Percentiles rank a stretch among this genome's conserved stretches.
Evolutionary conservation across 2,797 vertebrate genomes (phyloP).

Genomic region (Dromococcyx pavoninus): DNA sequence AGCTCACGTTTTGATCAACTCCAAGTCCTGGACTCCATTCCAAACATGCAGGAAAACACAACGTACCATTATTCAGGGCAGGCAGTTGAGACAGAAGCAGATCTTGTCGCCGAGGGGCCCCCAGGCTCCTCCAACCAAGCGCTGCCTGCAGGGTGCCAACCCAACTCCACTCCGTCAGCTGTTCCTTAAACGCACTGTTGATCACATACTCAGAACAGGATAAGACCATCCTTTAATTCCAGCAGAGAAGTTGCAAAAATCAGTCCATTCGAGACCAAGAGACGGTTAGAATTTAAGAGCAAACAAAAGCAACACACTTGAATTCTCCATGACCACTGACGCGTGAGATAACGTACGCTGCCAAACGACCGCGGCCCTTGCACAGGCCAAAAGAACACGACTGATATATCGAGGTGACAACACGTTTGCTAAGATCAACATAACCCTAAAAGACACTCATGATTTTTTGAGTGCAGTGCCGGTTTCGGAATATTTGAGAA

Average conservation of each 20-base stretch:
- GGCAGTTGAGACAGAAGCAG: neutral
- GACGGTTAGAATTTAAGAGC: neutral
- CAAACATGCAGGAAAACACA: neutral
- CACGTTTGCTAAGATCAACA: neutral
- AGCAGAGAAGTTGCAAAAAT: slow-evolving; percentile 50
- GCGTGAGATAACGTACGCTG: neutral
- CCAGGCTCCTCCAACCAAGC: neutral
- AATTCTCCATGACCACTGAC: neutral
- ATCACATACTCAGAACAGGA: slow-evolving; percentile 29
- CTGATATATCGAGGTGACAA: neutral
- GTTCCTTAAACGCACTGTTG: neutral
- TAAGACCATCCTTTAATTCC: slow-evolving; percentile 71
- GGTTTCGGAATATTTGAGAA: neutral
- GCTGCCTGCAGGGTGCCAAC: neutral
- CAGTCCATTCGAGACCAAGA: slow-evolving; percentile 44
- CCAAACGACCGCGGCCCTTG: neutral
- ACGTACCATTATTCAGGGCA: neutral
- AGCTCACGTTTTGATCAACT: neutral
- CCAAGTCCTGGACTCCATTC: neutral
- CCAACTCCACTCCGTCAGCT: neutral
- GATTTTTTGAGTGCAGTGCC: neutral
- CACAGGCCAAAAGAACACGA: neutral
- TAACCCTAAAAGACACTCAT: neutral
- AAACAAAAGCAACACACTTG: neutral
- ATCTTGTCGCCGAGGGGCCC: neutral